Percentiles rank a stretch among this genome's conserved stretches.
phyloP scores from a whole-genome alignment of 2,797 vertebrate genomes.

The Enteromius radiatus region DNA sequence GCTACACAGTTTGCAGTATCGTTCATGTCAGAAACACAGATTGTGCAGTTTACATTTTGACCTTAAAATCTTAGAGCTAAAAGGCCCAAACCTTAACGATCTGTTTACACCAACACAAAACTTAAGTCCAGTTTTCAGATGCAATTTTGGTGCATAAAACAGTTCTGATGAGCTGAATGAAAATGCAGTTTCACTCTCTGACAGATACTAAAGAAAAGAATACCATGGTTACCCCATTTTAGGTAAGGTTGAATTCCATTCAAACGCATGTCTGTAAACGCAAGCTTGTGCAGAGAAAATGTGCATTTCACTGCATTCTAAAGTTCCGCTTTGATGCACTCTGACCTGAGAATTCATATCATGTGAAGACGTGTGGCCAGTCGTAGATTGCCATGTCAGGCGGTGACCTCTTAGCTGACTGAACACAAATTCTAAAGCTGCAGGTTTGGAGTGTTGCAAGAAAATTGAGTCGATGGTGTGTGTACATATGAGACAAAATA shows the following conservation, averaged over 20 bases:
- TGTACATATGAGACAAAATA: background rate
- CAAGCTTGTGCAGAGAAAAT: background rate
- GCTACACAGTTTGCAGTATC: background rate
- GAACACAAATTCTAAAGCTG: background rate
- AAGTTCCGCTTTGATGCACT: background rate
- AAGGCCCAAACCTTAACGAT: background rate
- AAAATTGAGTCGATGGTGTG: background rate
- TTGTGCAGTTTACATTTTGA: background rate
- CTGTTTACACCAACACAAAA: no score
- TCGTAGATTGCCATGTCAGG: background rate
- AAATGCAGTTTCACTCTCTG: no score
- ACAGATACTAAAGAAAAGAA: no score
- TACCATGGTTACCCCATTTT: background rate
- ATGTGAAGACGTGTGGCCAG: background rate
- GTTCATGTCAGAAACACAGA: background rate
- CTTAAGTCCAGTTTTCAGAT: no score
- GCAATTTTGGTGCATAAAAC: no score
- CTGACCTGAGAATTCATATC: background rate
- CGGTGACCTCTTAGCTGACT: background rate
- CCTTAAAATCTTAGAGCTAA: background rate
- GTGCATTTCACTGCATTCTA: background rate
- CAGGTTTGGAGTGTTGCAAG: background rate
- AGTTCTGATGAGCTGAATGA: no score
- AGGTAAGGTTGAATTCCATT: background rate
- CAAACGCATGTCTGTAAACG: background rate